Evolutionary conservation across 1,140 invertebrate genomes (phyloP), one percentile per base, ranked within the genome.

Genomic region (Brachionus asplanchnoidis): DNA sequence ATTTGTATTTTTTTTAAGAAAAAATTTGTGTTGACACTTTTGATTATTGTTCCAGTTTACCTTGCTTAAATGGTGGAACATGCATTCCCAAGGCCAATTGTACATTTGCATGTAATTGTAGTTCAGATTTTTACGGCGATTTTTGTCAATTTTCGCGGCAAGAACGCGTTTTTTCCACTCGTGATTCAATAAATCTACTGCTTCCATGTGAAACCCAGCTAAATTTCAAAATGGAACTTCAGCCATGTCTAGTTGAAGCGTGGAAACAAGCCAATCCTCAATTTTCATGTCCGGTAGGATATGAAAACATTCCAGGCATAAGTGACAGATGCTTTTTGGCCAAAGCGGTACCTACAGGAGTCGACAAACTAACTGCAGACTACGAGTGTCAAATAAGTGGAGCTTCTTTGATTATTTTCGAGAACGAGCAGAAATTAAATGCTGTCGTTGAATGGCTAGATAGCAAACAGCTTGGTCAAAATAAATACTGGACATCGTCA

Each of bases 11-110:
- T 68, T 68, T 73, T 73, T 73, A 73, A 73, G 28, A 17, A 73
- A 40, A 42, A 73, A 42, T 42, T 23, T 73, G 68, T 42, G 36
- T 73, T 42, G 68, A 73, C 7, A 73, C 68, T 17, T 73, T 40
- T 42, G 68, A 73, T 42, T 73, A 73, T 73, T 73, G 68, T 42
- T 73, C 68, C 11, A 60, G 50, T 32, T 53, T 28, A 14, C 95
- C 95, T 0, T 98, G 96, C 88, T 88, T 92, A 44, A 95, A 97
- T 87, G 94, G 94, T 0, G 95, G 94, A 3, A 95, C 94, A 1
- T 97, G 96, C 87, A 86, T 86, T 60, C 85, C 85, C 32, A 40
- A 70, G 12, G 84, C 84, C 36, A 86, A 85, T 11, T 73, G 68
- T 73, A 79, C 40, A 23, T 84, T 85, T 28, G 17, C 32, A n/a